These are phyloP conservation scores for Harpagifer antarcticus DNA, from an alignment of 2,797 vertebrate species.

Conservation along the genomic window DNA sequence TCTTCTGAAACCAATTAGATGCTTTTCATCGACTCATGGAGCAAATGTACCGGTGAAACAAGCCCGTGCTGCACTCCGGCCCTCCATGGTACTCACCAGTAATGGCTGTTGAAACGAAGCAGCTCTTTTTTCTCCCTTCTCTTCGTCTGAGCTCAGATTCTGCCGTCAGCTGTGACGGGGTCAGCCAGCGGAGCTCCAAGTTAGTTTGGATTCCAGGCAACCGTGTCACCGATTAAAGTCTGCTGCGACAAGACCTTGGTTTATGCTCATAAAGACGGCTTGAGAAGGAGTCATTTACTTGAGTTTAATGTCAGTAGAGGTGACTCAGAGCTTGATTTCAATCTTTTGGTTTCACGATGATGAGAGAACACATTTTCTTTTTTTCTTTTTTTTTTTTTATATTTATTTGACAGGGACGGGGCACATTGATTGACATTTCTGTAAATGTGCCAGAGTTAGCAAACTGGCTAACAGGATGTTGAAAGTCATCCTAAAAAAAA, in stretches of 20 bases:
- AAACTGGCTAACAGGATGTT: too few species aligned
- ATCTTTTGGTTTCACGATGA: constrained; percentile 11
- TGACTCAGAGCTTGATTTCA: constrained; percentile 12
- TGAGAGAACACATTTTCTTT: too few species aligned
- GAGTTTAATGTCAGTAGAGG: constrained; percentile 7
- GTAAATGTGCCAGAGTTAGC: too few species aligned
- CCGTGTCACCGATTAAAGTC: not conserved
- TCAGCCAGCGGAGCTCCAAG: constrained; percentile 2
- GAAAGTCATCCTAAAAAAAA: too few species aligned
- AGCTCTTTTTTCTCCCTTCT: not conserved
- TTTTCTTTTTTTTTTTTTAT: too few species aligned
- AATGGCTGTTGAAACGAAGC: constrained; percentile 36
- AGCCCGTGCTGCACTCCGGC: constrained; percentile 18
- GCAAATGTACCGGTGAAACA: constrained; percentile 48
- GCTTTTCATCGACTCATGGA: constrained; percentile 65
- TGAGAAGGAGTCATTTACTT: constrained; percentile 26
- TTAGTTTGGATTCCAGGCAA: constrained; percentile 39
- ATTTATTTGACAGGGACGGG: too few species aligned
- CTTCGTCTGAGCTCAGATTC: not conserved
- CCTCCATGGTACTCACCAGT: constrained; percentile 18
- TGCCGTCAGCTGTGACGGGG: constrained; percentile 19
- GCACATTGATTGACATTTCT: too few species aligned
- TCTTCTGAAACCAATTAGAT: constrained; percentile 70
- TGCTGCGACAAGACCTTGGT: constrained; percentile 18
- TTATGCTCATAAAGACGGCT: not conserved